Evolutionary conservation across 2,113 vertebrate species (phyloP).

Genomic region (Pomatostomus ruficeps): DNA sequence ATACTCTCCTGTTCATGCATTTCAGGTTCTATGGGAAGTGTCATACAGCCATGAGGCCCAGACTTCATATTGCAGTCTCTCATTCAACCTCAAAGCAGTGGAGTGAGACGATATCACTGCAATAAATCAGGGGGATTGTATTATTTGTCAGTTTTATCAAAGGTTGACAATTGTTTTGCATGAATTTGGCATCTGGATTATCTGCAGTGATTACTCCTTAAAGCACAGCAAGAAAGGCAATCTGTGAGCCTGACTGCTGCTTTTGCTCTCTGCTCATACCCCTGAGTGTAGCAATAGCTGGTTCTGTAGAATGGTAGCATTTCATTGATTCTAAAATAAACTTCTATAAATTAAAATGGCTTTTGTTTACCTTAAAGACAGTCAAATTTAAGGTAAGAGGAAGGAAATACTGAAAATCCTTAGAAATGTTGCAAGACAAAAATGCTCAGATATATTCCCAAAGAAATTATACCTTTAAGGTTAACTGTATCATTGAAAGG

Average conservation of each 20-base stretch:
- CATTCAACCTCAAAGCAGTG: background rate
- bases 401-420: background rate
- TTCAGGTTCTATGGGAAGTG: background rate
- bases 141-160: background rate
- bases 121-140: background rate
- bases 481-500: background rate
- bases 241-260: background rate
- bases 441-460: background rate
- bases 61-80: background rate
- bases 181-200: background rate
- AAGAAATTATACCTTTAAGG: background rate
- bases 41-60: background rate
- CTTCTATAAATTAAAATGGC: background rate
- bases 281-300: background rate
- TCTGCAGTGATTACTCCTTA: background rate
- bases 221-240: background rate
- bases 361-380: background rate
- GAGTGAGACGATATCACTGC: background rate
- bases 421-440: background rate
- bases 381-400: background rate
- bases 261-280: background rate
- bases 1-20: background rate
- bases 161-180: background rate
- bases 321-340: background rate
- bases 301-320: background rate